Evolutionary conservation across 1,140 invertebrate species (phyloP), one percentile per base, ranked within the genome.

Genomic region (Cataglyphis hispanica): DNA sequence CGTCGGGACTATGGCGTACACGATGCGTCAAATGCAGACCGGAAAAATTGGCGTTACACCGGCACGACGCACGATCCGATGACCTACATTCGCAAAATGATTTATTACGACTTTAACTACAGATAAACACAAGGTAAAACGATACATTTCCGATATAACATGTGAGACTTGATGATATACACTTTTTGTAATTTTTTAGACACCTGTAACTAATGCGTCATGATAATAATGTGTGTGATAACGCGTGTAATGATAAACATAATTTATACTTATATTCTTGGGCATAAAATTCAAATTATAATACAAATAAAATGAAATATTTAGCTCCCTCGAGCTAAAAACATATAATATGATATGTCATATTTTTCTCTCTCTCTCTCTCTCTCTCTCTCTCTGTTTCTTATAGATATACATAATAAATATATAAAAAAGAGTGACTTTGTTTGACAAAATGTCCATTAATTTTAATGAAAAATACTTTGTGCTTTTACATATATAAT

Each of bases 1-100:
- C 19, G 46, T 16, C 13, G 34, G 2, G 40, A 25, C 34, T 50
- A 43, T 63, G 37, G 13, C 58, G 37, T 46, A 40, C 25, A 56
- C 61, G 77, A 58, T 34, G 56, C n/a, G 67, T 25, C 19, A 31
- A 31, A 46, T 25, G 50, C 27, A 27, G 22, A 50, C 22, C 63
- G 46, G 63, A 85, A 85, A 85, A 85, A 85, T 81, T 81, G 84
- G 63, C 63, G 46, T 67, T 80, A 34, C 80, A 40, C 61, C 13
- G 63, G 40, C 70, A 56, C 66, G 67, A 74, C 53, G 58, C 34
- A 50, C 46, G 37, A 83, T 61, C 43, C 56, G 53, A 61, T 56
- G 81, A 84, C 72, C 81, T 74, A 77, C 34, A 77, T 77, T 50
- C 61, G 34, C 69, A 19, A 43, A 46, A 22, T 76, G 43, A 76